Percentiles rank a stretch among this genome's conserved stretches.
These are phyloP conservation scores for Sphinx pinastri DNA, from an alignment of 2,888 invertebrate species.

Conservation along the genomic window DNA sequence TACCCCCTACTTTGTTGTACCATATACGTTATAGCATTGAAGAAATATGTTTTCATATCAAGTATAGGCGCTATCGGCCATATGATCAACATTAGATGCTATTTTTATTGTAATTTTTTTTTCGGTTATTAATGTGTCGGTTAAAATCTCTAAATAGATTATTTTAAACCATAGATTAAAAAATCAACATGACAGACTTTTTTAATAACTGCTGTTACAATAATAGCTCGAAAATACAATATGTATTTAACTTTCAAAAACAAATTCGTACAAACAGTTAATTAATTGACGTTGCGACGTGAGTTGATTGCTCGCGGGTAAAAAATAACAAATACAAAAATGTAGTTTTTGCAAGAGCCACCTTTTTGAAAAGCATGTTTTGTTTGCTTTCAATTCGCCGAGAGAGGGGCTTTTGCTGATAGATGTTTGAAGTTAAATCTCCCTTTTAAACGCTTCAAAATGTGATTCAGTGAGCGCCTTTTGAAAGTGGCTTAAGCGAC, in stretches of 20 bases:
- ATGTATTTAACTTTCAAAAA: not conserved
- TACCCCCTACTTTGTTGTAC: not conserved
- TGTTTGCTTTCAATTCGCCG: constrained; percentile 79
- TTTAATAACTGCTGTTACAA: too few relatives aligned
- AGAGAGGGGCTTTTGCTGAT: constrained; percentile 64
- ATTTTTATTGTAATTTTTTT: too few relatives aligned
- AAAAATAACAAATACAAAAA: constrained; percentile 63
- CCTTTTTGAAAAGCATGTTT: constrained; percentile 73
- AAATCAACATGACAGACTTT: too few relatives aligned
- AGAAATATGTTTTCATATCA: too few relatives aligned
- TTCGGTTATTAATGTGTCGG: too few relatives aligned
- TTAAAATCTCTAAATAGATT: too few relatives aligned
- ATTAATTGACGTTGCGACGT: constrained; percentile 38
- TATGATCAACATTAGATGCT: too few relatives aligned
- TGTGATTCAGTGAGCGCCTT: constrained; percentile 75
- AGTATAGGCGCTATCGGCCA: too few relatives aligned
- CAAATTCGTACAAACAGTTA: constrained; percentile 14
- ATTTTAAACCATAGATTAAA: too few relatives aligned
- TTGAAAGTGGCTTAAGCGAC: constrained; percentile 63
- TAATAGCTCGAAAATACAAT: too few relatives aligned
- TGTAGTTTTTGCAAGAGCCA: constrained; percentile 68
- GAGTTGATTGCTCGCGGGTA: constrained; percentile 53
- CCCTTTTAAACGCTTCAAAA: constrained; percentile 75
- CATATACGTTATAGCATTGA: too few relatives aligned
- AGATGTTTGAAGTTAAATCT: constrained; percentile 81